Base-by-base conservation (phyloP, 2,888 invertebrate species). In the Parnassius apollo region DNA sequence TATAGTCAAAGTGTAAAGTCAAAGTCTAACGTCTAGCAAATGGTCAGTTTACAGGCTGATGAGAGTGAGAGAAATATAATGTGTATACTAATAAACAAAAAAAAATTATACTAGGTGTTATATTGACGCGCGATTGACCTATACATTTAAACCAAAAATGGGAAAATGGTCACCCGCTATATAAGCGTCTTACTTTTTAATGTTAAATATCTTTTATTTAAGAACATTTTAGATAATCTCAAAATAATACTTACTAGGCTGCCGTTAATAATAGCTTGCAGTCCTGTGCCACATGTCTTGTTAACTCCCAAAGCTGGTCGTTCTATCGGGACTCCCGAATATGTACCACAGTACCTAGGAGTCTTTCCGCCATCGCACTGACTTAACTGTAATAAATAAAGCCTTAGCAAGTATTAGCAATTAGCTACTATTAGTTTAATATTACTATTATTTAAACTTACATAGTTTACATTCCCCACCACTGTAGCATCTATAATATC, bases 261-360 rank as follows among this genome's bases (percentile, higher is more conserved):
- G 64, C 96, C 97, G 81, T 94, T 96, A 8, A 98, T 94, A 65
- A 99, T 93, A 0, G 99, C 94, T 82, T 99, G 99, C 77, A 99
- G 97, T 10, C 99, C 99, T 60, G 98, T 98, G 12, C 99, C 99
- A 85, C 99, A 99, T 13, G 99, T 92, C 69, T 98, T 94, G 86
- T 98, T 99, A 12, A 99, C 94, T 22, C 95, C 95, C 9, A 98
- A 85, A 0, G 98, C 98, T n/a, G 98, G 98, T 65, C 93, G 95
- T 42, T 96, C 95, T 65, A 95, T 82, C 1, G 98, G 97, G 46
- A 99, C 94, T 51, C 98, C 98, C 65, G 95, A 93, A 72, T 95
- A 94, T 11, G 98, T 91, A 0, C 95, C 94, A 62, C 96, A 96
- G 85, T 99, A 98, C 46, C 99, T 93, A 0, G 99, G 94, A 64